Conservation (phyloP, 2,797 vertebrate genomes). For the Chelonia mydas region DNA sequence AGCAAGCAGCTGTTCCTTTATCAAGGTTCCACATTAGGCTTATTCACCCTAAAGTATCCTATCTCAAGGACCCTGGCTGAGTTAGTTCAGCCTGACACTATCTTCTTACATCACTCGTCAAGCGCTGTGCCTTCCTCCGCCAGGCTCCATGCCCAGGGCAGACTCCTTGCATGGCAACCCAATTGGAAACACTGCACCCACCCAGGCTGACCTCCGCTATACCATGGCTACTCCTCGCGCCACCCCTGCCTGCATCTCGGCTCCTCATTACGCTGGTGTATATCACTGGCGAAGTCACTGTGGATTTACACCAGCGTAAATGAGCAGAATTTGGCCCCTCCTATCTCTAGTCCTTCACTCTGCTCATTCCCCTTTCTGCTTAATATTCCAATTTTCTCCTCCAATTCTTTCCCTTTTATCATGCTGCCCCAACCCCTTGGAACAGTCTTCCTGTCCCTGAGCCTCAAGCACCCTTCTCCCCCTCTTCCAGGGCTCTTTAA, state of each 20-base stretch:
- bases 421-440: not conserved
- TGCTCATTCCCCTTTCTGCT: not conserved
- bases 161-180: not conserved
- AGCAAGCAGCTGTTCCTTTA: constrained; percentile 17
- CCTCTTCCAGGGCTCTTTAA: not conserved
- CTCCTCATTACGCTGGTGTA: not conserved
- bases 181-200: not conserved
- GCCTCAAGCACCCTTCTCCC: not conserved
- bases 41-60: fast-evolving
- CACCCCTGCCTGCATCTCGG: not conserved
- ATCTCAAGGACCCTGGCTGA: not conserved
- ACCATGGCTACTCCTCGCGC: not conserved
- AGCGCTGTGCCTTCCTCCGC: fast-evolving
- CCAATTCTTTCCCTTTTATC: not conserved
- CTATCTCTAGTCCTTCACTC: no score
- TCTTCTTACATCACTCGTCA: constrained; percentile 13
- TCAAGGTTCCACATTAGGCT: not conserved
- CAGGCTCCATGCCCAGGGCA: fast-evolving
- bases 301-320: not conserved
- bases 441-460: not conserved
- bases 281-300: not conserved
- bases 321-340: not conserved
- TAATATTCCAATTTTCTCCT: not conserved
- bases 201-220: not conserved
- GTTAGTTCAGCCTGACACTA: not conserved